Evolutionary conservation across 2,888 invertebrate species (phyloP).

Genomic region (Watsonalla binaria): DNA sequence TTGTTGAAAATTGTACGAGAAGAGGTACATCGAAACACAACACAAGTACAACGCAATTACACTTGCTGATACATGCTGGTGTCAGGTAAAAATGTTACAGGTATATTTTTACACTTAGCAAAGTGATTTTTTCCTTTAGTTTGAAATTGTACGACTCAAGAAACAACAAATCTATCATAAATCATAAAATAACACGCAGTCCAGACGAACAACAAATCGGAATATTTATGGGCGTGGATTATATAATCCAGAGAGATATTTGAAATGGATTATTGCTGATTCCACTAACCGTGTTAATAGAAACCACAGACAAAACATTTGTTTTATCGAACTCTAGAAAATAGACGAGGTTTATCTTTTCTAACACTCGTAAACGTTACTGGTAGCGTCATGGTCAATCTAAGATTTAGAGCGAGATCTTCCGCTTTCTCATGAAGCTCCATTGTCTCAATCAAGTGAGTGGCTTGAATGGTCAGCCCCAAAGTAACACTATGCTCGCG

Average conservation of each 20-base stretch:
- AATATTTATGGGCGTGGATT: not conserved
- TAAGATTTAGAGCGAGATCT: slow-evolving; percentile 46
- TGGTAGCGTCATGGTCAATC: slow-evolving; percentile 52
- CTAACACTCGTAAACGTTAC: slow-evolving; percentile 3
- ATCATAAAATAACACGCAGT: not conserved
- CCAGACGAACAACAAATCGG: not conserved
- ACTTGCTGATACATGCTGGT: no score
- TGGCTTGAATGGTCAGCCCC: slow-evolving; percentile 10
- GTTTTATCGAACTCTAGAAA: not conserved
- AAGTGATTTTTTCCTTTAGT: not conserved
- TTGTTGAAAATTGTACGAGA: no score
- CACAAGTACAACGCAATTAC: no score
- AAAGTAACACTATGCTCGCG: no score
- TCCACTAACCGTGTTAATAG: not conserved
- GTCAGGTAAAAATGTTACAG: not conserved
- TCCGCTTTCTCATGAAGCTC: slow-evolving; percentile 47
- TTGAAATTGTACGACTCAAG: no score
- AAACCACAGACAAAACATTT: not conserved
- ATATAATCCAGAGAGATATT: not conserved
- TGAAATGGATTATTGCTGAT: not conserved
- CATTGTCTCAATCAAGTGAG: slow-evolving; percentile 26
- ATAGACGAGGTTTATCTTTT: not conserved
- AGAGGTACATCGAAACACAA: no score
- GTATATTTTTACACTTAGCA: not conserved
- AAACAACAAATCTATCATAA: no score